These are phyloP conservation scores for Meleagris gallopavo DNA, from an alignment of 2,113 vertebrate genomes.

Conservation along the genomic window DNA sequence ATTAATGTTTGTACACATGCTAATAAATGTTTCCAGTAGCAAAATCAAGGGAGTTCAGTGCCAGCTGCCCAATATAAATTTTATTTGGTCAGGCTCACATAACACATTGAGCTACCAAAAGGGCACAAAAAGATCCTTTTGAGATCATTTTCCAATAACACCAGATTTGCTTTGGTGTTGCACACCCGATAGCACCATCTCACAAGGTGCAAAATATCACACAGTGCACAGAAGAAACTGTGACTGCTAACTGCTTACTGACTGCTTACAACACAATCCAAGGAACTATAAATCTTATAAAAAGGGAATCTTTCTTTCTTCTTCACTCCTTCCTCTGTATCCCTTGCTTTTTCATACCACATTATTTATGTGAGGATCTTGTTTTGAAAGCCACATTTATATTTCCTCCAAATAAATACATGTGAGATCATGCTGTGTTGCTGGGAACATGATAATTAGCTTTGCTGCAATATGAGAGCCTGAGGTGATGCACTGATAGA, in stretches of 20 bases:
- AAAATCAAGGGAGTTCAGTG: constrained; percentile 3
- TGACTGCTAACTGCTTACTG: no score
- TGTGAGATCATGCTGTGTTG: constrained; percentile 29
- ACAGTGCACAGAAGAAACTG: background rate
- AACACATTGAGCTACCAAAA: background rate
- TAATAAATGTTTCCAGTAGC: background rate
- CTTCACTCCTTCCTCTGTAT: background rate
- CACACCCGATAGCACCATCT: background rate
- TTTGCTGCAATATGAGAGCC: constrained; percentile 59
- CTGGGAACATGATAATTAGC: constrained; percentile 60
- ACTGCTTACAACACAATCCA: background rate
- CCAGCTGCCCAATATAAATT: background rate
- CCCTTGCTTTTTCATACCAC: background rate
- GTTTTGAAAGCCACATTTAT: constrained; percentile 10
- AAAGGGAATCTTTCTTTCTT: background rate
- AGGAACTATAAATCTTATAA: background rate
- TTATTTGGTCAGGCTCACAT: constrained; percentile 13
- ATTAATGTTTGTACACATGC: background rate
- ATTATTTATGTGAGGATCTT: background rate
- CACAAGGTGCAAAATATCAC: background rate
- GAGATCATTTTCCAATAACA: background rate
- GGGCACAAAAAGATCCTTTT: background rate
- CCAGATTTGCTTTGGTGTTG: constrained; percentile 26
- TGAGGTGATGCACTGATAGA: constrained; percentile 49
- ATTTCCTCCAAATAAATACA: constrained; percentile 41